These are phyloP conservation scores for Oxycera nigricornis DNA, from an alignment of 2,888 invertebrate species.

Conservation along the genomic window DNA sequence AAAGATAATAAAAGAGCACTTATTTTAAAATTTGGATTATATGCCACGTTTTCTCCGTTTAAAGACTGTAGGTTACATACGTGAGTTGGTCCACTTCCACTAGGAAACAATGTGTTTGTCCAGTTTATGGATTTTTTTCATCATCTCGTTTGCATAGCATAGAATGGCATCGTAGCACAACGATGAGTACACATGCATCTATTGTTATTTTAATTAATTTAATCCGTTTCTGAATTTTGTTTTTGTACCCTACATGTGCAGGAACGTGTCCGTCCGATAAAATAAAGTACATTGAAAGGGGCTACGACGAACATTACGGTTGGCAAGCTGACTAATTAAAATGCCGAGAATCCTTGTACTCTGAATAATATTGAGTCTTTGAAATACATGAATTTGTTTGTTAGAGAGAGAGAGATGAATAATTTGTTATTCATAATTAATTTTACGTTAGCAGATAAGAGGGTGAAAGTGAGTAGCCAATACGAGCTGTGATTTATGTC, in stretches of 20 bases:
- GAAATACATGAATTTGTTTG: no score
- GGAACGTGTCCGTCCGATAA: neutral
- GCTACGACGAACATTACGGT: neutral
- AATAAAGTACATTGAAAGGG: neutral
- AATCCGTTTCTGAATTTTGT: neutral
- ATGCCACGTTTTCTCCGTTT: neutral
- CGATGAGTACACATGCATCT: neutral
- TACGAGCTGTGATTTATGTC: no score
- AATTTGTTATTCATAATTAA: no score
- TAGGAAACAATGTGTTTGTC: neutral
- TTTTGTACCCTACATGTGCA: neutral
- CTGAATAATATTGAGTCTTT: no score
- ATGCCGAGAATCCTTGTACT: neutral
- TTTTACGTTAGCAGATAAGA: no score
- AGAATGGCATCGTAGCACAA: neutral
- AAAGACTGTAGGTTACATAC: neutral
- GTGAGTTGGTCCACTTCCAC: neutral
- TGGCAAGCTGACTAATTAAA: neutral
- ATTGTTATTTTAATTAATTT: neutral
- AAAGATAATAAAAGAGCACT: no score
- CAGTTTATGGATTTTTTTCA: neutral
- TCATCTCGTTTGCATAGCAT: neutral
- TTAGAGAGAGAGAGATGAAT: no score
- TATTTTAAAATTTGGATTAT: no score
- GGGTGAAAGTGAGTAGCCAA: no score